Conservation (phyloP, 2,113 vertebrate genomes). For the Brachypodius melanocephalos region DNA sequence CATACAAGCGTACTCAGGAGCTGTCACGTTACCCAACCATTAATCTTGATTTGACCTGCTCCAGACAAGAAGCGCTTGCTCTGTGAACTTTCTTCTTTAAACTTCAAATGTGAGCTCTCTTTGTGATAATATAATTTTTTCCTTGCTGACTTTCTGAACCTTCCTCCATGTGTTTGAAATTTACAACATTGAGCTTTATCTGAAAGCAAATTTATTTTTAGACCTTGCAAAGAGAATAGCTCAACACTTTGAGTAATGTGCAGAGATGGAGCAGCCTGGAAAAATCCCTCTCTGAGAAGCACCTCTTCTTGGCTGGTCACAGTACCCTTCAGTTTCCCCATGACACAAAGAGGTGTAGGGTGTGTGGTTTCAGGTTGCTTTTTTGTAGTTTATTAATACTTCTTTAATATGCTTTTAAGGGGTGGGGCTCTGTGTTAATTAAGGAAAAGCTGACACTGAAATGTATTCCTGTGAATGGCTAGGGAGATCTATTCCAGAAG, state of each 20-base stretch:
- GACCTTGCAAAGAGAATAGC: not conserved
- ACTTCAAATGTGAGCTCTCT: not conserved
- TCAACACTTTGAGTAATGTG: not conserved
- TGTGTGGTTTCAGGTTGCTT: not conserved
- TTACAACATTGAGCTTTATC: not conserved
- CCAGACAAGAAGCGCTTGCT: not conserved
- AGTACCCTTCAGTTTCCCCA: not conserved
- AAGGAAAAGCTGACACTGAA: not conserved
- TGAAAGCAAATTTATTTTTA: constrained; percentile 7
- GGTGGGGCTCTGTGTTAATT: not conserved
- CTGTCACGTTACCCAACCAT: not conserved
- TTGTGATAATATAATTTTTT: not conserved
- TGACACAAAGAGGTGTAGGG: too few species aligned
- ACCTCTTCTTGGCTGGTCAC: not conserved
- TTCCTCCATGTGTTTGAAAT: not conserved
- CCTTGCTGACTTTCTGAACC: not conserved
- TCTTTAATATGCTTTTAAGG: not conserved
- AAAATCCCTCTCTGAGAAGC: not conserved
- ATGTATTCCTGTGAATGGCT: not conserved
- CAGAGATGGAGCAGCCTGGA: not conserved
- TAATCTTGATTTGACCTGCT: not conserved
- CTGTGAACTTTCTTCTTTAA: not conserved
- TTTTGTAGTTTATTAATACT: not conserved
- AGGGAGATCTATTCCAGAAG: not conserved
- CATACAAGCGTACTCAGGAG: not conserved